Percentiles rank a stretch among this genome's conserved stretches.
Evolutionary conservation across 1,140 invertebrate species (phyloP).

Genomic region (Saxidomus purpurata): DNA sequence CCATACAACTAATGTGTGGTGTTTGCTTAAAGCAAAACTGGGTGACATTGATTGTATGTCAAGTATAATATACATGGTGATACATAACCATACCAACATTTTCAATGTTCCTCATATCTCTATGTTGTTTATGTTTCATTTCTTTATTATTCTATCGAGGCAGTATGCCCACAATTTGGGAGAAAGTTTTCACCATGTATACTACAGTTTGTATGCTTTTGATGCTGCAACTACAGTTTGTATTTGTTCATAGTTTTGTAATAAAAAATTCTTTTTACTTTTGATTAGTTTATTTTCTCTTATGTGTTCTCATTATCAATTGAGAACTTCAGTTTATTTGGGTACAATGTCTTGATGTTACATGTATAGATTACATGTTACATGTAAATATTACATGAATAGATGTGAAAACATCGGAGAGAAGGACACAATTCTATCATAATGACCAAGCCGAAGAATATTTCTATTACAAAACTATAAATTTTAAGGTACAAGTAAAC

Average conservation of each 20-base stretch:
- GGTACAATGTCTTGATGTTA: constrained; percentile 36
- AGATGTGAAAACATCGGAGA: constrained; percentile 46
- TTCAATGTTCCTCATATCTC: constrained; percentile 26
- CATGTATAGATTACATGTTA: constrained; percentile 16
- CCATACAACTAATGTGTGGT: no score
- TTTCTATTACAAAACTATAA: constrained; percentile 42
- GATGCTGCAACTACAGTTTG: constrained; percentile 18
- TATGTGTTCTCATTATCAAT: constrained; percentile 45
- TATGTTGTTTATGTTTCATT: constrained; percentile 16
- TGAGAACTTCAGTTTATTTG: constrained; percentile 47
- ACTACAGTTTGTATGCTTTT: constrained; percentile 30
- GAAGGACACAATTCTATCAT: constrained; percentile 29
- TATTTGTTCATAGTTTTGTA: constrained; percentile 30
- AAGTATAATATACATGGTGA: neutral
- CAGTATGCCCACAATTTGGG: constrained; percentile 28
- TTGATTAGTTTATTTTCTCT: constrained; percentile 44
- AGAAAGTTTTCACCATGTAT: constrained; percentile 30
- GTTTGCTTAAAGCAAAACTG: no score
- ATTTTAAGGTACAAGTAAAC: constrained; percentile 41
- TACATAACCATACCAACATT: constrained; percentile 30
- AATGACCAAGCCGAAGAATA: constrained; percentile 39
- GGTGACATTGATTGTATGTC: no score
- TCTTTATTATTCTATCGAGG: constrained; percentile 24
- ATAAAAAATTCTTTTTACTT: constrained; percentile 24
- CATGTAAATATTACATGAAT: constrained; percentile 36